Evolutionary conservation across 2,113 vertebrate genomes (phyloP), one percentile per base, ranked within the genome.

Genomic region (Neogobius melanostomus): DNA sequence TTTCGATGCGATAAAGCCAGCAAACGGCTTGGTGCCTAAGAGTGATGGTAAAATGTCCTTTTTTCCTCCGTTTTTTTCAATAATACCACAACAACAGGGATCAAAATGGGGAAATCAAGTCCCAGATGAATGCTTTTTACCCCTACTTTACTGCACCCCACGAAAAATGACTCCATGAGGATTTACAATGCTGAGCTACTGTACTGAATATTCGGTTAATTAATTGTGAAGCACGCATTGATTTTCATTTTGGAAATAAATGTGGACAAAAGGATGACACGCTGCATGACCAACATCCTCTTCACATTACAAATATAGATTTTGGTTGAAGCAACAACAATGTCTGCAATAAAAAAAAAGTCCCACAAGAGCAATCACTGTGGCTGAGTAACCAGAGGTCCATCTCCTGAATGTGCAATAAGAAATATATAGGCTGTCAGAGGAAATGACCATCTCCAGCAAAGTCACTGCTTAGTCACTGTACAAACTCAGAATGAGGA

Each of bases 291-390:
- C 70, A 42, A 71, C 48, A 78, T 81, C 60, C 77, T 44, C 56
- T 10, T 51, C 28, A 7, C 14, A 44, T 12, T 89, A 90, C 83
- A 89, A 90, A 88, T 79, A 86, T 71, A 72, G 50, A 77, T 66
- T 84, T 77, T 63, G 87, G 88, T 90, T 86, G 88, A 83, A 88
- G 80, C 75, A 66, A 62, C 77, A 88, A 76, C 85, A 85, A 90
- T 88, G 84, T 75, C 72, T 82, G 82, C 78, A 83, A 89, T 89
- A 6, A 17, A 84, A 82, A n/a, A 87, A 83, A 70, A 6, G 51
- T 86, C 83, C 89, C 89, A 85, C 88, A 85, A 87, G 84, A 88
- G 80, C 71, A 73, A 73, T 72, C 71, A 72, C 66, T 36, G 36
- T 57, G 7, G 69, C 76, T 77, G 82, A 85, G 64, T 61, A 54